phyloP scores from a whole-genome alignment of 2,888 invertebrate species.

The Cerastoderma edule region DNA sequence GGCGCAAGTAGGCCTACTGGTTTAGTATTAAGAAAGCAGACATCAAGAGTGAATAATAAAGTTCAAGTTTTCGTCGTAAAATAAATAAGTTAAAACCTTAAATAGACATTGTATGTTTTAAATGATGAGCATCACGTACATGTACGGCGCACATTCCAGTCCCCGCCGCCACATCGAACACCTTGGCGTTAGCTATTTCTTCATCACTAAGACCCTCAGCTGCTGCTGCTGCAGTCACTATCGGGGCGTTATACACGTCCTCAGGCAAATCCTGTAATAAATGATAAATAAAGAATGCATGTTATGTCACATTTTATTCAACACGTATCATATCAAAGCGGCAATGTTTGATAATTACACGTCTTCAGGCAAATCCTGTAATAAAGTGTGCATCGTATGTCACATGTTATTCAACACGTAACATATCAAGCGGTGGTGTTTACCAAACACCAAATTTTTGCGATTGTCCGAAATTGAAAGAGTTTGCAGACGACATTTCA shows the following conservation, averaged over 20 bases:
- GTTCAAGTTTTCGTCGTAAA: too few relatives aligned
- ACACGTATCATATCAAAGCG: neutral
- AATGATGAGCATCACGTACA: slow-evolving; percentile 37
- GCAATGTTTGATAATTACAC: neutral
- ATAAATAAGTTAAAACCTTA: too few relatives aligned
- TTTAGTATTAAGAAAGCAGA: too few relatives aligned
- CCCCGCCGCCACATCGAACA: slow-evolving; percentile 59
- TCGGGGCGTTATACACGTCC: slow-evolving; percentile 56
- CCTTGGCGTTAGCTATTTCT: slow-evolving; percentile 35
- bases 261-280: slow-evolving; percentile 47
- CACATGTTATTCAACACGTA: neutral
- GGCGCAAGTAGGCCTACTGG: too few relatives aligned
- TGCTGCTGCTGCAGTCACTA: slow-evolving; percentile 53
- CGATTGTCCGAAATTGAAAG: too few relatives aligned
- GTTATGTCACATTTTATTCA: neutral
- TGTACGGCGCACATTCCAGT: slow-evolving; percentile 53
- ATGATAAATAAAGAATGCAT: neutral
- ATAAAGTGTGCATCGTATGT: neutral
- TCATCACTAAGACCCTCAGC: slow-evolving; percentile 49
- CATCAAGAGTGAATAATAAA: too few relatives aligned
- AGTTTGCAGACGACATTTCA: too few relatives aligned
- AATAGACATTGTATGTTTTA: too few relatives aligned
- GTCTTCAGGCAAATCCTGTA: neutral
- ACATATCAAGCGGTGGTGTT: neutral
- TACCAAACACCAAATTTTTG: too few relatives aligned